Percentiles rank a stretch among this genome's conserved stretches.
These are phyloP conservation scores for Callorhinus ursinus DNA, from an alignment of 2,113 vertebrate species.

Conservation along the genomic window DNA sequence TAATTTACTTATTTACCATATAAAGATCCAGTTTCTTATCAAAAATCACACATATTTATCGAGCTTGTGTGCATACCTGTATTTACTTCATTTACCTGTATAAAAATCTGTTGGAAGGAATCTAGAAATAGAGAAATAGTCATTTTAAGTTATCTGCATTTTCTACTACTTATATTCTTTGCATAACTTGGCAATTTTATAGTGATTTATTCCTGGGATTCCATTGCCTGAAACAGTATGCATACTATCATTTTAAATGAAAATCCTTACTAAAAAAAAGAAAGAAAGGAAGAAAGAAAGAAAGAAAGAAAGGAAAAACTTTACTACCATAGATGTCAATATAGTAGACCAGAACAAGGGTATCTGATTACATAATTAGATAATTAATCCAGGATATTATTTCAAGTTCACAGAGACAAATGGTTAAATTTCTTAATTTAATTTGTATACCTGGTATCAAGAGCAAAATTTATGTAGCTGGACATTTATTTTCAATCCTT, in stretches of 20 bases:
- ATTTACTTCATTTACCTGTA: not conserved
- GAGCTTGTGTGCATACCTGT: not conserved
- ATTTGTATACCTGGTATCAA: not conserved
- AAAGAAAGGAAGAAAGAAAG: no score
- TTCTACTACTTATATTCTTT: not conserved
- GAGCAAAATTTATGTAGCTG: not conserved
- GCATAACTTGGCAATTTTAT: not conserved
- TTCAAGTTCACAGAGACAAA: not conserved
- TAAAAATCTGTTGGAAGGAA: not conserved
- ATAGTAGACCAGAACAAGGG: not conserved
- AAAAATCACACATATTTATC: not conserved
- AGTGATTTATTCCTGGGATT: not conserved
- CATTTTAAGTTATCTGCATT: not conserved
- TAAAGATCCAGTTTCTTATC: not conserved
- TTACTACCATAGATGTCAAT: not conserved
- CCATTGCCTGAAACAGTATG: not conserved
- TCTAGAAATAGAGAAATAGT: not conserved
- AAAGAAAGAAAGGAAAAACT: no score
- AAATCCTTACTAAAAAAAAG: not conserved
- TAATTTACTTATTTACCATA: not conserved
- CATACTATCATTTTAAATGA: not conserved
- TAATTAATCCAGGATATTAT: not conserved
- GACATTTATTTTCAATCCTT: not conserved
- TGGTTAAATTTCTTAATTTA: not conserved
- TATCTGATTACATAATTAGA: not conserved